Percentiles rank a stretch among this genome's conserved stretches.
Conservation (phyloP, 2,888 invertebrate species). For the Stegophylla sp. region DNA sequence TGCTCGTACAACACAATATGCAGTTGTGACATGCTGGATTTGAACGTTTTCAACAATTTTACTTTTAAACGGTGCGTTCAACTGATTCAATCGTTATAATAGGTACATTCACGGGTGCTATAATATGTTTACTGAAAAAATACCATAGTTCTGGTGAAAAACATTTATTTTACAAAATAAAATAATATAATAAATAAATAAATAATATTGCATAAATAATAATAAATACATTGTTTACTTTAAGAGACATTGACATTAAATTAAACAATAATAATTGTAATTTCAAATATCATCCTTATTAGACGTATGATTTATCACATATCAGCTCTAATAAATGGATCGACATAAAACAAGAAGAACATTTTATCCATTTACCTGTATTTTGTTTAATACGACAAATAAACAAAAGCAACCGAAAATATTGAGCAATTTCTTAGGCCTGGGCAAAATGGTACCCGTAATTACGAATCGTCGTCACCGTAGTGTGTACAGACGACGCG, state of each 20-base stretch:
- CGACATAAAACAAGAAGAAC: not conserved
- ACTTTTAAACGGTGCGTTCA: too few relatives aligned
- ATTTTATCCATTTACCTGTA: not conserved
- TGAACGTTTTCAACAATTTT: too few relatives aligned
- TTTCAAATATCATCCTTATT: not conserved
- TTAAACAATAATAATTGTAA: not conserved
- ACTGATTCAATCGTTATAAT: too few relatives aligned
- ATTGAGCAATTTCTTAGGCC: conserved; percentile 40
- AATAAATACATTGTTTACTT: not conserved
- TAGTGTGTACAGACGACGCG: not conserved
- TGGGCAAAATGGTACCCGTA: not conserved
- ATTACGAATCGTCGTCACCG: not conserved
- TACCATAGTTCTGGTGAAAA: not conserved
- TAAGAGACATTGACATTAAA: not conserved
- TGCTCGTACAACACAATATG: too few relatives aligned
- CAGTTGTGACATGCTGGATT: too few relatives aligned
- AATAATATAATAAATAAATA: conserved; percentile 16
- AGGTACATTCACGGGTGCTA: too few relatives aligned
- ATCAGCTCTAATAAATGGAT: not conserved
- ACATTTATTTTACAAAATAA: conserved; percentile 28
- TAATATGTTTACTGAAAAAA: not conserved
- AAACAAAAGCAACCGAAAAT: conserved; percentile 1
- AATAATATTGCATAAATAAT: conserved; percentile 36
- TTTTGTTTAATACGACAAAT: not conserved
- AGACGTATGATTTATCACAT: not conserved